Conservation (phyloP, 2,797 vertebrate genomes). For the Paguma larvata region DNA sequence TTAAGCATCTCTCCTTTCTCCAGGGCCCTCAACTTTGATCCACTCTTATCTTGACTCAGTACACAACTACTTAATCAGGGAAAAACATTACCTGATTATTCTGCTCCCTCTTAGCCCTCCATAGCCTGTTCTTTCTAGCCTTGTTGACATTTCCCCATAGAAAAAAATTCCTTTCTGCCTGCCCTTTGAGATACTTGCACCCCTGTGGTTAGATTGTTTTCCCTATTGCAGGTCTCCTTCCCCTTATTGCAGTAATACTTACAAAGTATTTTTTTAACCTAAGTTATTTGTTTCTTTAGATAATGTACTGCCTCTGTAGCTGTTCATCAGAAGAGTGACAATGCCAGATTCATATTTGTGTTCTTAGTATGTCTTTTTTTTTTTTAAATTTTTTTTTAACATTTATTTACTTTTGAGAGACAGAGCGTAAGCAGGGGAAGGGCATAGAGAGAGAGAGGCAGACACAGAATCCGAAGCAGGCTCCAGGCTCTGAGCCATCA, state of each 20-base stretch:
- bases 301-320: not conserved
- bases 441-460: too few relatives aligned
- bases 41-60: rapidly evolving
- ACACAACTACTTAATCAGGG: not conserved
- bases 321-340: not conserved
- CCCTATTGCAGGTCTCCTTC: not conserved
- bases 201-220: not conserved
- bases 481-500: too few relatives aligned
- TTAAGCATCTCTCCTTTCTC: not conserved
- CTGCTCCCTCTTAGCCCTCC: not conserved
- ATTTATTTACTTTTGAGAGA: too few relatives aligned
- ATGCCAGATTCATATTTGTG: not conserved
- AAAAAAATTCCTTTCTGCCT: not conserved
- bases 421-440: too few relatives aligned
- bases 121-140: not conserved
- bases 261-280: not conserved
- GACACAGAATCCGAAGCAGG: too few relatives aligned
- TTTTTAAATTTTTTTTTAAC: too few relatives aligned
- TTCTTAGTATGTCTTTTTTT: not conserved
- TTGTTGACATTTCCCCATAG: not conserved
- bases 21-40: not conserved
- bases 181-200: not conserved
- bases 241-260: not conserved
- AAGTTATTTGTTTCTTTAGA: not conserved
- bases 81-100: not conserved